phyloP scores from a whole-genome alignment of 2,113 vertebrate genomes.

The Emydocephalus ijimae region DNA sequence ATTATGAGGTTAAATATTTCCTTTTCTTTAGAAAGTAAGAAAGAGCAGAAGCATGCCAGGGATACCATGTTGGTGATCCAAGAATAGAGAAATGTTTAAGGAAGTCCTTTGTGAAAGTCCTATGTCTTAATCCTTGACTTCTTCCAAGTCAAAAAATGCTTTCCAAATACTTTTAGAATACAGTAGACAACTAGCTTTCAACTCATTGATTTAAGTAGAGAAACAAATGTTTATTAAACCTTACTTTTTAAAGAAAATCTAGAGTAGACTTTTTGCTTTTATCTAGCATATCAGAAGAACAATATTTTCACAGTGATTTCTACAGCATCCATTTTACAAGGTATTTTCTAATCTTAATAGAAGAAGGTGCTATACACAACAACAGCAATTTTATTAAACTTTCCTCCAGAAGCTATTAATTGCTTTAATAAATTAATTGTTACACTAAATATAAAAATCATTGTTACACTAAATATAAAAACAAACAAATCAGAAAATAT shows the following conservation, averaged over 20 bases:
- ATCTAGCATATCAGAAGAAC: neutral
- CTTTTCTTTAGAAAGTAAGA: neutral
- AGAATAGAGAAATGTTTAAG: neutral
- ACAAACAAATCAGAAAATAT: neutral
- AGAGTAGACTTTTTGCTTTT: neutral
- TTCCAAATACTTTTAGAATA: neutral
- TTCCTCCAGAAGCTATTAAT: neutral
- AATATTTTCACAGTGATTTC: neutral
- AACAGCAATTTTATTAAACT: neutral
- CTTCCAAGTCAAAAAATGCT: neutral
- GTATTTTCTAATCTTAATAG: neutral
- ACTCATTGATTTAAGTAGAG: neutral
- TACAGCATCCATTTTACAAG: neutral
- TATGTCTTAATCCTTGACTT: neutral
- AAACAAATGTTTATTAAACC: neutral
- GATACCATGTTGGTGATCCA: neutral
- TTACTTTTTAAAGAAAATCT: neutral
- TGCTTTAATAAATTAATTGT: neutral
- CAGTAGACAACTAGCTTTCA: neutral
- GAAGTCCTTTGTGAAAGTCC: neutral
- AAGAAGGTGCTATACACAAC: neutral
- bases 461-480: constrained; percentile 19
- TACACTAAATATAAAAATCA: constrained; percentile 12
- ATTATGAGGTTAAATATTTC: neutral
- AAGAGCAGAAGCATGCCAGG: neutral